Evolutionary conservation across 2,888 invertebrate species (phyloP), one percentile per base, ranked within the genome.

Genomic region (Glomeris marginata): DNA sequence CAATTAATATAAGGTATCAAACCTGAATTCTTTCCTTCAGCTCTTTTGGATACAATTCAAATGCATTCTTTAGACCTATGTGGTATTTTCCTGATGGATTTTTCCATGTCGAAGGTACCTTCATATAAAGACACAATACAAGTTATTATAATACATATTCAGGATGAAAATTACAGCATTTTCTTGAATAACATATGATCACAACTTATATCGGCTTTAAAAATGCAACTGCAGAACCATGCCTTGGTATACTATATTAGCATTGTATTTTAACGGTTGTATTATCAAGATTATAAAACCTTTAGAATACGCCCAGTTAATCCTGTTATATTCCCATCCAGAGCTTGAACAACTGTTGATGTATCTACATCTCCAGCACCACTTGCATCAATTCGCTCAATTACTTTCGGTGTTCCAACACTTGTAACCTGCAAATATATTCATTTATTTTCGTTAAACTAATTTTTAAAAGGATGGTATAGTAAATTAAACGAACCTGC

Each of bases 331-430:
- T 69, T 71, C 35, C 86, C 87, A 63, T 87, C 81, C 52, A 65
- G 71, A 1, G 72, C 72, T 52, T 76, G 75, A 6, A 81, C 79
- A 55, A 83, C 72, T 52, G 78, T 81, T 47, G 82, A 82, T 6
- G 90, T 92, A 66, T 87, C 87, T 50, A 97, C 91, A 75, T 98
- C 97, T 3, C 97, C 98, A 63, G 88, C 84, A 18, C 98, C 98
- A 59, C 87, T 87, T 63, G 92, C 91, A 72, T 98, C 95, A 64
- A 81, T 86, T 53, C 95, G 77, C 67, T 94, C 94, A 61, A 97
- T 80, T 45, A 98, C 80, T 72, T 98, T 98, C 16, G 81, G 77
- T 61, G 84, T 80, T 41, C 92, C 92, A 65, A 87, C 84, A 52
- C 81, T 78, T 15, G 94, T 86, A 56, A 77, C 74, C 92, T 94